phyloP scores from a whole-genome alignment of 2,888 invertebrate species.

The Lasius platythorax region DNA sequence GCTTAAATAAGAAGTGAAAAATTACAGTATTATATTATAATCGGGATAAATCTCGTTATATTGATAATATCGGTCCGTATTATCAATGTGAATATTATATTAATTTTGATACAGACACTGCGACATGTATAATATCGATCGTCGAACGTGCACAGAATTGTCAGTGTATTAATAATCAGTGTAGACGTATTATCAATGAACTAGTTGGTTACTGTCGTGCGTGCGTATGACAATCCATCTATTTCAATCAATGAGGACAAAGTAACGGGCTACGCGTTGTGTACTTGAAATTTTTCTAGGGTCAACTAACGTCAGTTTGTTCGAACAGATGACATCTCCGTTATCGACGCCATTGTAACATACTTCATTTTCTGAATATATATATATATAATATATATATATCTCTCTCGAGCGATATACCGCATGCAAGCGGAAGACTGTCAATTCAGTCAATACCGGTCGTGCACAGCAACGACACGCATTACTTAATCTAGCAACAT shows the following conservation, averaged over 20 bases:
- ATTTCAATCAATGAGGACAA: constrained; percentile 47
- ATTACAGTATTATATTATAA: neutral
- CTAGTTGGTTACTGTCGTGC: constrained; percentile 7
- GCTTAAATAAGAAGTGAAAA: neutral
- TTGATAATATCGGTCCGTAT: neutral
- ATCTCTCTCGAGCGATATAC: constrained; percentile 18
- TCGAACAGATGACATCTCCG: constrained; percentile 53
- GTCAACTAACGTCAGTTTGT: constrained; percentile 52
- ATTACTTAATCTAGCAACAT: constrained; percentile 67
- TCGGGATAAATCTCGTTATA: neutral
- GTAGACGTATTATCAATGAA: constrained; percentile 48
- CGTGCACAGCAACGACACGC: constrained; percentile 50
- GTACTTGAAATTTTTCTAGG: constrained; percentile 53
- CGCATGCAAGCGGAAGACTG: constrained; percentile 65
- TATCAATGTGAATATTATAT: constrained; percentile 13
- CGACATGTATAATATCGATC: constrained; percentile 17
- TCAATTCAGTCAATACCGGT: constrained; percentile 65
- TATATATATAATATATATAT: no score
- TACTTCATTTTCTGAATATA: constrained; percentile 41
- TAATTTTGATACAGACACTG: constrained; percentile 17
- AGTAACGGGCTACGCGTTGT: constrained; percentile 43
- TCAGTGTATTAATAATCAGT: constrained; percentile 7
- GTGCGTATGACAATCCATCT: constrained; percentile 42
- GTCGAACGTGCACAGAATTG: neutral
- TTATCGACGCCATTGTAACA: constrained; percentile 52